A percentile compares a stretch with the other conserved stretches of the same genome.
phyloP scores from a whole-genome alignment of 2,888 invertebrate genomes.

The Scaptomyza tumidula region DNA sequence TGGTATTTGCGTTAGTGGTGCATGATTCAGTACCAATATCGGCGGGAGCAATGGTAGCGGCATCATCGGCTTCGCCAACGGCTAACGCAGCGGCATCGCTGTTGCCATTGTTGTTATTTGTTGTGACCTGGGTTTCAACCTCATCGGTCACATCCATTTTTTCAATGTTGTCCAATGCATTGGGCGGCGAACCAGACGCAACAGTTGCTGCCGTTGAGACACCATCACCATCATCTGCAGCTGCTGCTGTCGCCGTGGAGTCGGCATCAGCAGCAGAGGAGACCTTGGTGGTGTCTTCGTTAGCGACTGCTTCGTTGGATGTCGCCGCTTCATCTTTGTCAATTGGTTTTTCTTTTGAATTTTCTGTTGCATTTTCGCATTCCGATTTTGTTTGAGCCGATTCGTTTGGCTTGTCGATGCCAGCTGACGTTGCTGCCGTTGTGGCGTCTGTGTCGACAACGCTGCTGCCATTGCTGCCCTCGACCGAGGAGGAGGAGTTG shows the following conservation, averaged over 20 bases:
- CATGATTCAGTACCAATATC: conserved; percentile 75
- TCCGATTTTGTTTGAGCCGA: conserved; percentile 49
- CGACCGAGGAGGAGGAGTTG: conserved; percentile 35
- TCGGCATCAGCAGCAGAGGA: conserved; percentile 30
- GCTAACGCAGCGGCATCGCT: conserved; percentile 57
- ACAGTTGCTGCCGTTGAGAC: conserved; percentile 46
- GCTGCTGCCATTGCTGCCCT: conserved; percentile 70
- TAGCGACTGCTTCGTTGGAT: conserved; percentile 43
- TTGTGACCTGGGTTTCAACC: conserved; percentile 31
- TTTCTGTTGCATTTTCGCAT: conserved; percentile 37
- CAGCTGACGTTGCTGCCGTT: conserved; percentile 51
- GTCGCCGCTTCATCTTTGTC: conserved; percentile 23
- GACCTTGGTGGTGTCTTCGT: conserved; percentile 6
- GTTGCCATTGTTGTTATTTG: conserved; percentile 31
- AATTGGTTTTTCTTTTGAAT: conserved; percentile 20
- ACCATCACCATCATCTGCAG: conserved; percentile 16
- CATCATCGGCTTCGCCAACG: conserved; percentile 61
- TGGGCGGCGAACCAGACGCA: conserved; percentile 27
- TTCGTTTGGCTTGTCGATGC: conserved; percentile 51
- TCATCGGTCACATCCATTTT: conserved; percentile 39
- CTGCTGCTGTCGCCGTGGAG: conserved; percentile 10
- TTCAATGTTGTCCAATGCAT: conserved; percentile 58
- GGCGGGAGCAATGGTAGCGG: conserved; percentile 70
- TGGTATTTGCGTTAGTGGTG: conserved; percentile 79
- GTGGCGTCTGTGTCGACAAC: conserved; percentile 53